phyloP scores from a whole-genome alignment of 2,113 vertebrate genomes.

The Nesoenas mayeri region DNA sequence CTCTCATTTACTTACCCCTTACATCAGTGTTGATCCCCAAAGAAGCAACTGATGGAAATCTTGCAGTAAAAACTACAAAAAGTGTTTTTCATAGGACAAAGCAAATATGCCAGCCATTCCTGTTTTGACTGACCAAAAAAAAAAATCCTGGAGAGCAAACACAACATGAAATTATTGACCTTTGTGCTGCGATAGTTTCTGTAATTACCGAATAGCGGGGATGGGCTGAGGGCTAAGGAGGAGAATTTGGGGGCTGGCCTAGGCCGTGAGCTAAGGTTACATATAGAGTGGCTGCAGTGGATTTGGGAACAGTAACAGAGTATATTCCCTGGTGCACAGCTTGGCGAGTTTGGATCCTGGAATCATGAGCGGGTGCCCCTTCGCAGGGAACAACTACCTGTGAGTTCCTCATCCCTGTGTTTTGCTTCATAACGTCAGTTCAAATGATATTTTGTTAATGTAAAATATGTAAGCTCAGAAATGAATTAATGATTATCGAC shows the following conservation, averaged over 20 bases:
- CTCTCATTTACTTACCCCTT: not conserved
- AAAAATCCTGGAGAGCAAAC: not conserved
- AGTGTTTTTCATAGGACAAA: not conserved
- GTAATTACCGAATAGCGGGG: not conserved
- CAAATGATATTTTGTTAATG: not conserved
- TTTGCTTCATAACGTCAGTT: not conserved
- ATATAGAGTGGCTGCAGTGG: conserved; percentile 57
- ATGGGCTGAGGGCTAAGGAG: not conserved
- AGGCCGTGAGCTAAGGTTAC: not conserved
- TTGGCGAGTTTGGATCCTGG: not conserved
- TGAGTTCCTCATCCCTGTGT: conserved; percentile 70
- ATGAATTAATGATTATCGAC: not conserved
- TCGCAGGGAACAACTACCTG: conserved; percentile 80
- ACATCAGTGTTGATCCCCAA: not conserved
- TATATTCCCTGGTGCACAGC: not conserved
- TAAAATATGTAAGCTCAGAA: not conserved
- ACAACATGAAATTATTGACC: not conserved
- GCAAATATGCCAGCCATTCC: not conserved
- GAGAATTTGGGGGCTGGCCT: conserved; percentile 58
- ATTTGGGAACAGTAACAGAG: not conserved
- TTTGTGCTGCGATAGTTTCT: conserved; percentile 11
- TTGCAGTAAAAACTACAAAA: not conserved
- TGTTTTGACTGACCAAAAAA: not conserved
- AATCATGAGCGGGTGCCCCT: conserved; percentile 90
- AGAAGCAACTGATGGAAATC: not conserved